Base-by-base conservation (phyloP, 2,797 vertebrate genomes). In the Phrynocephalus vlangalii region DNA sequence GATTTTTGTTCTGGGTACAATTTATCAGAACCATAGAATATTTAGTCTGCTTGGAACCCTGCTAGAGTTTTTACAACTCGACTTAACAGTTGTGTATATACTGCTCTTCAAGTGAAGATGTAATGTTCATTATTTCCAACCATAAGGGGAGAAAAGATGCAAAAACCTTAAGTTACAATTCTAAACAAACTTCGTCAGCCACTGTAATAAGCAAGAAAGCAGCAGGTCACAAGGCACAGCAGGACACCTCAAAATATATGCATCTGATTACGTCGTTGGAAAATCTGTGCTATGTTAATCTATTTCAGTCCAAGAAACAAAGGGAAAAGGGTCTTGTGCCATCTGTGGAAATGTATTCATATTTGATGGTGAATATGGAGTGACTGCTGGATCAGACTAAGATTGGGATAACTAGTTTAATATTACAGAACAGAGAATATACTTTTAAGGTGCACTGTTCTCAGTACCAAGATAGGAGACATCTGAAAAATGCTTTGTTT, bases 401-500 rank as follows among this genome's bases (percentile, higher is more conserved):
- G 30, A 30, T 2, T 20, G 16, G 60, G 26, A 44, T 22, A 28
- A 15, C 66, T 77, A 28, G 10, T 70, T 70, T n/a, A 83, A 60
- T 30, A 28, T 67, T 22, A 26, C 24, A 30, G 9, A 22, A 76
- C 5, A 77, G 56, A 30, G 83, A 85, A 38, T 48, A 60, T 33
- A 76, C 44, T 48, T 79, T 73, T 28, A 50, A 9, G 11, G 48
- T 38, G 26, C 72, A 56, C 26, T 90, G 52, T 67, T 91, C 89
- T 86, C 48, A 81, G n/a, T 75, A n/a, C 85, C 89, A 90, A 75
- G 10, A 93, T 56, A 85, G 66, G 71, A 85, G 71, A 70, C 63
- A 70, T 88, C 83, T 85, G 81, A 88, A 85, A 88, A 88, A 88
- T 81, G 71, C 73, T 71, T 52, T 78, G 11, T 6, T 84, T 87